Evolutionary conservation across 2,888 invertebrate genomes (phyloP).

Genomic region (Cetonia aurata): DNA sequence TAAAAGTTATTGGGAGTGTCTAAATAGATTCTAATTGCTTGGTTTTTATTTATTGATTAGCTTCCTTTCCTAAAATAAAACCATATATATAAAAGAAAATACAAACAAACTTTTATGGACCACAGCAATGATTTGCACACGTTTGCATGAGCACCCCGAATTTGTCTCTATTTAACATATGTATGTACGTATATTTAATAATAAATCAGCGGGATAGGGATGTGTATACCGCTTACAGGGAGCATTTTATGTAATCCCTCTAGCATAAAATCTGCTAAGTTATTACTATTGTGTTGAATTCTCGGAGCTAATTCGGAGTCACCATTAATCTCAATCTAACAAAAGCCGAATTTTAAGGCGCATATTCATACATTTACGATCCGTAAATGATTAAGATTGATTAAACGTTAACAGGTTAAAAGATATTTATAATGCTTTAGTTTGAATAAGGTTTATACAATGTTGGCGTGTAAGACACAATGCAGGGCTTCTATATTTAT

Average conservation of each 20-base stretch:
- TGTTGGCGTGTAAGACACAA: constrained; percentile 10
- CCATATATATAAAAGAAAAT: too few relatives aligned
- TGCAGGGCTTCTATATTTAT: constrained; percentile 19
- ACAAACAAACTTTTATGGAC: too few relatives aligned
- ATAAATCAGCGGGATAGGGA: background rate
- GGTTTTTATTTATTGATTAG: too few relatives aligned
- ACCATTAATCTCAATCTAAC: constrained; percentile 45
- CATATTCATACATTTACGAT: constrained; percentile 38
- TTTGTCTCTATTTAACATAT: too few relatives aligned
- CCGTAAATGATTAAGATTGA: constrained; percentile 44
- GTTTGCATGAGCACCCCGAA: too few relatives aligned
- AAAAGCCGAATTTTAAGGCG: constrained; percentile 41
- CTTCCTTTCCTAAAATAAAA: too few relatives aligned
- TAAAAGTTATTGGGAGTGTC: too few relatives aligned
- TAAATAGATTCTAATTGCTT: too few relatives aligned
- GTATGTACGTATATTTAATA: too few relatives aligned
- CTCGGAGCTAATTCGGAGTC: constrained; percentile 18
- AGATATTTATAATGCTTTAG: constrained; percentile 41
- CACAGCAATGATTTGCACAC: too few relatives aligned
- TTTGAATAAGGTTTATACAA: constrained; percentile 15
- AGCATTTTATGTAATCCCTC: constrained; percentile 33
- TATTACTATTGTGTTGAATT: constrained; percentile 34
- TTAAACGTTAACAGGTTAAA: constrained; percentile 40
- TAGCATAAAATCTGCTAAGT: constrained; percentile 31
- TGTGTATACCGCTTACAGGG: constrained; percentile 7